phyloP scores from a whole-genome alignment of 2,888 invertebrate genomes.

The Lasioglossum lativentre region DNA sequence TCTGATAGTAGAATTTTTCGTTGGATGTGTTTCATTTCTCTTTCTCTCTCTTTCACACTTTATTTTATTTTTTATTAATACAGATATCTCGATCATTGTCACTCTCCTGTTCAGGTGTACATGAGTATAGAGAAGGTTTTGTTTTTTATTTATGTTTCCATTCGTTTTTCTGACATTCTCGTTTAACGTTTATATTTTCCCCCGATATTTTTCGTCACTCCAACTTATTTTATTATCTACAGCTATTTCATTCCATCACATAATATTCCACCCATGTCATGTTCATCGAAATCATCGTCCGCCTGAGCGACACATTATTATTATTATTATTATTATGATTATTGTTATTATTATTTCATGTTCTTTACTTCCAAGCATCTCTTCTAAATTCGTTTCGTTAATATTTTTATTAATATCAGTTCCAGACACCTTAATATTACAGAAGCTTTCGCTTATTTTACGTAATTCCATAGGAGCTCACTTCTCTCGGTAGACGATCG shows the following conservation, averaged over 20 bases:
- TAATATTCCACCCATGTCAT: constrained; percentile 57
- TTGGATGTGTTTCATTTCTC: constrained; percentile 26
- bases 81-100: constrained; percentile 35
- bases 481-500: constrained; percentile 66
- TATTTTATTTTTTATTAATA: constrained; percentile 17
- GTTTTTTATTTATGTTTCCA: constrained; percentile 11
- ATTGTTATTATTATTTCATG: constrained; percentile 65
- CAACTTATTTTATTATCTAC: constrained; percentile 77
- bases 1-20: constrained; percentile 21
- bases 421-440: constrained; percentile 77
- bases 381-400: constrained; percentile 79
- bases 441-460: constrained; percentile 80
- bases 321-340: constrained; percentile 15
- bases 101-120: constrained; percentile 36
- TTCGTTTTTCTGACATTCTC: constrained; percentile 41
- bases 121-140: not conserved
- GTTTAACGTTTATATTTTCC: constrained; percentile 66
- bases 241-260: constrained; percentile 70
- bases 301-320: constrained; percentile 41
- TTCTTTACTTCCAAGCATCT: constrained; percentile 79
- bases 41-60: not conserved
- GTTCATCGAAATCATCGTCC: constrained; percentile 64
- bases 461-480: constrained; percentile 78
- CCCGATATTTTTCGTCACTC: constrained; percentile 66
- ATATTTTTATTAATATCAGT: constrained; percentile 79